Base-by-base conservation (phyloP, 2,888 invertebrate species). In the Aphidoletes aphidimyza region DNA sequence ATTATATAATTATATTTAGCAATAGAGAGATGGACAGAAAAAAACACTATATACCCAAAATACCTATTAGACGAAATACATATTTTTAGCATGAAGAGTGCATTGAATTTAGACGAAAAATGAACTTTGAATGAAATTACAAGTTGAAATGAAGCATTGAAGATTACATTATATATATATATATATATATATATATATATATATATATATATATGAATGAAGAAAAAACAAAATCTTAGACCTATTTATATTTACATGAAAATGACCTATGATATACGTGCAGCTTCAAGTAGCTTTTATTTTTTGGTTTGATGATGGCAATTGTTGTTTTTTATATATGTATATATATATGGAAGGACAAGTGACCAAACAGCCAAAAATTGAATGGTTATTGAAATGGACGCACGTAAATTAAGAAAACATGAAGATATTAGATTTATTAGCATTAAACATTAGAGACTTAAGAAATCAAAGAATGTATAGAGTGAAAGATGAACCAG, bases 241-340 rank as follows among this genome's bases (percentile, higher is more conserved):
- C 17, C 8, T 47, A 47, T 47, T 54, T 54, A 54, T 54, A 54
- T 54, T 54, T 54, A 54, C 54, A 54, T 54, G 54, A 54, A n/a
- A n/a, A 54, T 54, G n/a, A 54, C 22, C 54, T 54, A 54, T 54
- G 54, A 54, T 54, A 1, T 54, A 54, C n/a, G 54, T 14, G 22
- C 22, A 14, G 14, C n/a, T 6, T 54, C 9, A 11, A 9, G 11
- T 42, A 42, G n/a, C n/a, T n/a, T n/a, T n/a, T n/a, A n/a, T n/a
- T n/a, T n/a, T n/a, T n/a, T n/a, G n/a, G n/a, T n/a, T n/a, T n/a
- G n/a, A n/a, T n/a, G n/a, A n/a, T n/a, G n/a, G n/a, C n/a, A n/a
- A n/a, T n/a, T n/a, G n/a, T n/a, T n/a, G n/a, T n/a, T n/a, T n/a
- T n/a, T n/a, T n/a, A n/a, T n/a, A n/a, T n/a, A n/a, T n/a, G n/a